Conservation (phyloP, 2,888 invertebrate species). For the Synanthedon myopaeformis region DNA sequence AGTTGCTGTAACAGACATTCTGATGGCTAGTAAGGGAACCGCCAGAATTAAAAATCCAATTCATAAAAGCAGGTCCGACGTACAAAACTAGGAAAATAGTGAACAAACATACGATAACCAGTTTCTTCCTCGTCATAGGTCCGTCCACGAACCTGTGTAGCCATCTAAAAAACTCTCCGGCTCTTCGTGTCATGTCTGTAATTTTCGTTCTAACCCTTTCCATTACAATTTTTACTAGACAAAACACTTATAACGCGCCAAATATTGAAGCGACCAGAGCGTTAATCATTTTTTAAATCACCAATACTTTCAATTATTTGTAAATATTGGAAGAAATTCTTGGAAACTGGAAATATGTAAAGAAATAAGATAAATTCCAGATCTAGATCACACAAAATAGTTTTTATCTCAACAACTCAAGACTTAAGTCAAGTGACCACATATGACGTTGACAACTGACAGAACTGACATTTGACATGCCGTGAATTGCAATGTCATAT, state of each 20-base stretch:
- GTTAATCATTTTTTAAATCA: too few species aligned
- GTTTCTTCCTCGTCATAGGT: constrained; percentile 59
- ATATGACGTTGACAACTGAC: too few species aligned
- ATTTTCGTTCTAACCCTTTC: constrained; percentile 42
- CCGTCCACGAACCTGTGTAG: constrained; percentile 58
- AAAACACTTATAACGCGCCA: neutral
- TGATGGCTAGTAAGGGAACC: constrained; percentile 54
- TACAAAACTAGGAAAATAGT: constrained; percentile 73
- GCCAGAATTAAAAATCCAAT: constrained; percentile 70
- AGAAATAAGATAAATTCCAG: too few species aligned
- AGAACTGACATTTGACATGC: too few species aligned
- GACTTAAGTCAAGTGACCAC: too few species aligned
- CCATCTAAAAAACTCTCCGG: constrained; percentile 55
- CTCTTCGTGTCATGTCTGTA: constrained; percentile 52
- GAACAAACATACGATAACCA: constrained; percentile 62
- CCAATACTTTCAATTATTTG: too few species aligned
- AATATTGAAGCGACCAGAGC: constrained; percentile 14
- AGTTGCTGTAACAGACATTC: constrained; percentile 75
- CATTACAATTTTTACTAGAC: constrained; percentile 24
- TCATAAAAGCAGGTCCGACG: constrained; percentile 73
- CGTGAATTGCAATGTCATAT: too few species aligned
- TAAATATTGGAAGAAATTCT: too few species aligned
- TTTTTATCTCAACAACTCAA: too few species aligned
- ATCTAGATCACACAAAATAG: too few species aligned
- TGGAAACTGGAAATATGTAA: too few species aligned